These are phyloP conservation scores for Syngnathoides biaculeatus DNA, from an alignment of 2,113 vertebrate genomes.

Conservation along the genomic window DNA sequence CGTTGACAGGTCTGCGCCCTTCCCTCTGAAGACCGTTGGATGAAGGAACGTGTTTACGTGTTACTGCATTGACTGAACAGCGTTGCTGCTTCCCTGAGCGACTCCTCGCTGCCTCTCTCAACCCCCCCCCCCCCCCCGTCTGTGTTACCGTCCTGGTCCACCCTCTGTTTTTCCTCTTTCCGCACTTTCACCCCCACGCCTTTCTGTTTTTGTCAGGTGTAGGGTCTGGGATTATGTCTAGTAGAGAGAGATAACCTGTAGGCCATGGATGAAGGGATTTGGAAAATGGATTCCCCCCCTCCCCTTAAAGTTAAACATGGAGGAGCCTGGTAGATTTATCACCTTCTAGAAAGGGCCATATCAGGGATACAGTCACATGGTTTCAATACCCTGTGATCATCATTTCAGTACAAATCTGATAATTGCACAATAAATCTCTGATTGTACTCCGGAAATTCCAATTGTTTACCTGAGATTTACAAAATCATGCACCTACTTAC, in stretches of 20 bases:
- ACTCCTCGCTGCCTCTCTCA: conserved; percentile 6
- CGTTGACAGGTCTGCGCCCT: conserved; percentile 52
- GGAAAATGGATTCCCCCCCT: conserved; percentile 30
- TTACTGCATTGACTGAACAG: conserved; percentile 41
- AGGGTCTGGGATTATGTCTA: conserved; percentile 49
- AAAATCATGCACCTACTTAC: no score
- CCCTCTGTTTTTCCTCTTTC: conserved; percentile 13
- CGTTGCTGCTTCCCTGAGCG: conserved; percentile 13
- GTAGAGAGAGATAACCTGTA: conserved; percentile 52
- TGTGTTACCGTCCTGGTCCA: background rate
- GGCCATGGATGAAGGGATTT: conserved; percentile 55
- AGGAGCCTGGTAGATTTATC: conserved; percentile 33
- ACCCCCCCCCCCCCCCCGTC: conserved; percentile 4
- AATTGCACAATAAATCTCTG: conserved; percentile 28
- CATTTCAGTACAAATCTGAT: conserved; percentile 24
- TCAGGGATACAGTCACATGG: conserved; percentile 28
- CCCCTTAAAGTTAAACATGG: background rate
- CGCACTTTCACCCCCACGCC: background rate
- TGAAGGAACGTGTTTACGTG: conserved; percentile 49
- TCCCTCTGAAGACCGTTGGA: conserved; percentile 40
- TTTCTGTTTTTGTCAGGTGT: conserved; percentile 20
- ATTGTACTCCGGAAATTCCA: conserved; percentile 5
- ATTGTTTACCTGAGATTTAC: no score
- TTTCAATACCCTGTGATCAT: conserved; percentile 28
- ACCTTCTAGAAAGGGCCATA: conserved; percentile 23